Conservation (phyloP, 2,113 vertebrate genomes). For the Phodopus roborovskii region DNA sequence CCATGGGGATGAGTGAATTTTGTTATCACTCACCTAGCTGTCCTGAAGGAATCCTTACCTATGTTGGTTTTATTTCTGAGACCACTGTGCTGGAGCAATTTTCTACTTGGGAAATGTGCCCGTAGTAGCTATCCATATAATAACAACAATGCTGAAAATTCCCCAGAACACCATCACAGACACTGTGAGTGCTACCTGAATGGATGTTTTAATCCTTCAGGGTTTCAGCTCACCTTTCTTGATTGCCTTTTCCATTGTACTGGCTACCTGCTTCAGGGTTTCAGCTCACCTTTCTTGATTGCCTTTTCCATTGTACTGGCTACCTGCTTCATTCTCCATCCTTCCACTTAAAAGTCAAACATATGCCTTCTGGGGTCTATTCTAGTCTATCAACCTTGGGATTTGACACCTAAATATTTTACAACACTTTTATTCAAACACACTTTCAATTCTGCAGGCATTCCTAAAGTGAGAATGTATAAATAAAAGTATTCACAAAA, state of each 20-base stretch:
- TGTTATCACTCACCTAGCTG: not conserved
- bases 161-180: not conserved
- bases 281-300: not conserved
- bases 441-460: slow-evolving; percentile 3
- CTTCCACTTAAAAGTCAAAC: not conserved
- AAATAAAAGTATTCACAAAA: not conserved
- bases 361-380: not conserved
- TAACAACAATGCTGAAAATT: not conserved
- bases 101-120: slow-evolving; percentile 6
- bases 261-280: not conserved
- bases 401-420: not conserved
- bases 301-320: not conserved
- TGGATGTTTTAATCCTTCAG: not conserved
- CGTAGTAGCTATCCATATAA: not conserved
- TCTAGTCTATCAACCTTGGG: not conserved
- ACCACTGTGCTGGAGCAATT: not conserved
- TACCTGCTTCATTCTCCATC: not conserved
- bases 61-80: not conserved
- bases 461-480: slow-evolving; percentile 2
- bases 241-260: not conserved
- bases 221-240: not conserved
- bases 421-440: not conserved
- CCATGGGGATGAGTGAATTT: not conserved
- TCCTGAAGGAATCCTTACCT: not conserved
- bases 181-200: not conserved